Conservation (phyloP, 2,113 vertebrate species). For the Rhagologus leucostigma region DNA sequence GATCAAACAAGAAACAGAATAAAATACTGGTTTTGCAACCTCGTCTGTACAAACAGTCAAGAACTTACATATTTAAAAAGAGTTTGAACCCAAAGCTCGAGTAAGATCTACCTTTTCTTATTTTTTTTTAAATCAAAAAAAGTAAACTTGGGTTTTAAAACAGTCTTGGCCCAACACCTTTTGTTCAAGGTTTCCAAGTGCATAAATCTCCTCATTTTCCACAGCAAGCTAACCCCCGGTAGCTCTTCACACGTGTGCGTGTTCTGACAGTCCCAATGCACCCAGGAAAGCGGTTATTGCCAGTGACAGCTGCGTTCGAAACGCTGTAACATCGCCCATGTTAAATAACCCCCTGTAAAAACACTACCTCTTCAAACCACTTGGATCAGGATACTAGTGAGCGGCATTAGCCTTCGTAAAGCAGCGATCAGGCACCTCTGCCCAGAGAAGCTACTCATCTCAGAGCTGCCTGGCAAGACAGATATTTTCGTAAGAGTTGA, state of each 20-base stretch:
- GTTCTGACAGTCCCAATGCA: conserved; percentile 66
- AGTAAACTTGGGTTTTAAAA: conserved; percentile 73
- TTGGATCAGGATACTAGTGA: conserved; percentile 55
- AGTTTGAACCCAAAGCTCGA: conserved; percentile 78
- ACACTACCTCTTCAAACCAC: conserved; percentile 67
- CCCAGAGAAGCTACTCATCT: conserved; percentile 58
- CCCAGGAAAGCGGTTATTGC: conserved; percentile 69
- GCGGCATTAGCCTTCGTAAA: conserved; percentile 47
- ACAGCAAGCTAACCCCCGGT: conserved; percentile 24
- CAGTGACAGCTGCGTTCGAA: conserved; percentile 70
- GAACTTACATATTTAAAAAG: conserved; percentile 77
- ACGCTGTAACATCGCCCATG: conserved; percentile 30
- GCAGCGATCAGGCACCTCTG: conserved; percentile 58
- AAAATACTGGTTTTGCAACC: conserved; percentile 79
- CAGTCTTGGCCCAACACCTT: conserved; percentile 78
- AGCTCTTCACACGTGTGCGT: conserved; percentile 25
- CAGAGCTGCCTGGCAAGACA: conserved; percentile 61
- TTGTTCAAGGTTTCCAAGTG: conserved; percentile 74
- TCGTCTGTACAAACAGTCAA: conserved; percentile 75
- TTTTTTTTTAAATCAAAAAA: conserved; percentile 20
- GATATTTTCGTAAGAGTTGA: conserved; percentile 52
- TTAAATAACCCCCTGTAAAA: conserved; percentile 63
- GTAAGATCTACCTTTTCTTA: conserved; percentile 70
- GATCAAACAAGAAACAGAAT: conserved; percentile 70
- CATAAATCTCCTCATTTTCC: conserved; percentile 62